Evolutionary conservation across 2,888 invertebrate genomes (phyloP).

Genomic region (Galerucella calmariensis): DNA sequence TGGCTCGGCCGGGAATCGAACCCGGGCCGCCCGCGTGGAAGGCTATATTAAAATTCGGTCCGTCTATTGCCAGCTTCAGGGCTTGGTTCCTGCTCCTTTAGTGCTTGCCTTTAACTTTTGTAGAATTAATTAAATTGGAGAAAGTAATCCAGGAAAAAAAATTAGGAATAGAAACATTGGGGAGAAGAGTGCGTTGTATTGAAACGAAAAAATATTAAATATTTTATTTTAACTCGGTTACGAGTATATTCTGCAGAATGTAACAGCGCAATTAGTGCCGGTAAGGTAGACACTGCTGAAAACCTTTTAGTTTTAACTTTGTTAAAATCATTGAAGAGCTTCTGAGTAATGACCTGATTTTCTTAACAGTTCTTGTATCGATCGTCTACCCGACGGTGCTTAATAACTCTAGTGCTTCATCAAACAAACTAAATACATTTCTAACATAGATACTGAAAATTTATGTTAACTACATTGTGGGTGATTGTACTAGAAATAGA

Average conservation of each 20-base stretch:
- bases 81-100: no score
- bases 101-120: no score
- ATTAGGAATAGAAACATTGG: no score
- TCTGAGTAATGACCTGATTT: slow-evolving; percentile 7
- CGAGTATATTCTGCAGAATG: not conserved
- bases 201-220: no score
- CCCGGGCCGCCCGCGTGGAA: no score
- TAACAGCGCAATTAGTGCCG: not conserved
- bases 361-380: slow-evolving; percentile 8
- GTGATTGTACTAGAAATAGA: slow-evolving; percentile 6
- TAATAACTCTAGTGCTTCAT: not conserved
- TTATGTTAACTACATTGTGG: not conserved
- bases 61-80: no score
- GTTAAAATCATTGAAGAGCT: slow-evolving; percentile 3
- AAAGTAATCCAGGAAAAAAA: no score
- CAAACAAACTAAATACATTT: not conserved
- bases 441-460: slow-evolving; percentile 1
- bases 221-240: not conserved
- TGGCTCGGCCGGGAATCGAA: no score
- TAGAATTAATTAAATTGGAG: no score
- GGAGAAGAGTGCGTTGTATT: no score
- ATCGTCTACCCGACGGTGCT: not conserved
- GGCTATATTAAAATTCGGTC: no score
- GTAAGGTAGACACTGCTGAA: not conserved
- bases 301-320: slow-evolving; percentile 6